These are phyloP conservation scores for Epizoanthus illoricatus DNA, from an alignment of 92 coral and sea anemone genomes.

Conservation along the genomic window DNA sequence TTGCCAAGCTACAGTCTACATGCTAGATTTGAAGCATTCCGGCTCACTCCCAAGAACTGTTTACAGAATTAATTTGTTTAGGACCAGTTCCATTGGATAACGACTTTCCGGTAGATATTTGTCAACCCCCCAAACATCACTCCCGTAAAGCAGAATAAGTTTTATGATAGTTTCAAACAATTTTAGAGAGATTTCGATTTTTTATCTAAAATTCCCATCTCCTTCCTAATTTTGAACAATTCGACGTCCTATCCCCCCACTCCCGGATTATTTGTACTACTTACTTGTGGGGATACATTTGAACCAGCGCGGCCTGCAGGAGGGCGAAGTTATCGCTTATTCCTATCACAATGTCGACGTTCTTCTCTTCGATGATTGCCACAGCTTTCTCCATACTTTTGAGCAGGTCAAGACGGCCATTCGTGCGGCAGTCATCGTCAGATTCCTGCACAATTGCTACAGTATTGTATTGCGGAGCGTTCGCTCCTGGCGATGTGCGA, in stretches of 20 bases:
- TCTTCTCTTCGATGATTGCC: constrained; percentile 20
- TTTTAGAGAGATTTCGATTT: not conserved
- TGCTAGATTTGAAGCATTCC: no score
- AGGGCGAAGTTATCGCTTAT: constrained; percentile 39
- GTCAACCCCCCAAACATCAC: no score
- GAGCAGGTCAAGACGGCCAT: constrained; percentile 27
- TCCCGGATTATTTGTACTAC: no score
- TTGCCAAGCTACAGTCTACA: no score
- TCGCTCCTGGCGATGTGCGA: constrained; percentile 15
- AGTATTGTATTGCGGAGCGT: constrained; percentile 7
- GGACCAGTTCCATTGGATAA: not conserved
- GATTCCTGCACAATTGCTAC: constrained; percentile 32
- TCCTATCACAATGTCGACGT: constrained; percentile 34
- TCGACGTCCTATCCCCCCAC: no score
- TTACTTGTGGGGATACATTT: constrained; percentile 32
- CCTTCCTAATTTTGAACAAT: no score
- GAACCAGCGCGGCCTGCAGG: constrained; percentile 23
- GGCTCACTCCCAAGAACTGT: no score
- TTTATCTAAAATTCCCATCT: no score
- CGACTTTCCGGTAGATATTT: no score
- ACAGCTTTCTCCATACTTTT: constrained; percentile 21
- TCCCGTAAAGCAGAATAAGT: not conserved
- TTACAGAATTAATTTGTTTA: no score
- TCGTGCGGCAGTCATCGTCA: constrained; percentile 12
- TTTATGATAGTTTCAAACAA: not conserved